Evolutionary conservation across 2,797 vertebrate genomes (phyloP), one percentile per base, ranked within the genome.

Genomic region (Discoglossus pictus): DNA sequence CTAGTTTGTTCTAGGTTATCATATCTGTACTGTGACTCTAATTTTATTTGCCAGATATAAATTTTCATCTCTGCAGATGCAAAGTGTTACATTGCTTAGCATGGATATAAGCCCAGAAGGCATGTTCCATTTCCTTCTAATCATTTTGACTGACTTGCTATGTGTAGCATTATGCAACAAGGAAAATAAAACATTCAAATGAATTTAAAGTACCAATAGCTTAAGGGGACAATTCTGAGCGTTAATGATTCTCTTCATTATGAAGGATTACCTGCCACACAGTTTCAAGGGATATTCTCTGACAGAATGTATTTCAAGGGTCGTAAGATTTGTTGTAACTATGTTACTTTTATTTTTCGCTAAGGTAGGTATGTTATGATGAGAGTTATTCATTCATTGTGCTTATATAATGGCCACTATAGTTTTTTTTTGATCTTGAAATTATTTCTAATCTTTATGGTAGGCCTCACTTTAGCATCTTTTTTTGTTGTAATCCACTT

Each of bases 41-140:
- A 93, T 92, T 91, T 90, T 81, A 78, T 91, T 90, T 93, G 86
- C 90, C 87, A 87, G 81, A 64, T 82, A 80, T 77, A 77, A 79
- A 83, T 82, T 86, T 87, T 86, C 84, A 73, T 86, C 84, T 86
- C 78, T 83, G 55, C 81, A 74, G 84, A 83, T 83, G 82, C 80
- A 78, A 75, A 78, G 77, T 83, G 74, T 76, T 86, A 83, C 82
- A 80, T 83, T 87, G 82, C 80, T 85, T 84, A 84, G 85, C 87
- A 81, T 76, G 87, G 83, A 83, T 86, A 84, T 75, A 87, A 80
- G 83, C 79, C 80, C 84, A 88, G 86, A 87, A 87, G 78, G 81
- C 90, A 85, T 86, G 44, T 64, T 64, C 61, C 89, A 84, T 86
- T 43, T 65, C 46, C 24, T 71, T 65, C 59, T 64, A 71, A 71